These are phyloP conservation scores for Odobenus rosmarus DNA, from an alignment of 2,113 vertebrate genomes.

Conservation along the genomic window DNA sequence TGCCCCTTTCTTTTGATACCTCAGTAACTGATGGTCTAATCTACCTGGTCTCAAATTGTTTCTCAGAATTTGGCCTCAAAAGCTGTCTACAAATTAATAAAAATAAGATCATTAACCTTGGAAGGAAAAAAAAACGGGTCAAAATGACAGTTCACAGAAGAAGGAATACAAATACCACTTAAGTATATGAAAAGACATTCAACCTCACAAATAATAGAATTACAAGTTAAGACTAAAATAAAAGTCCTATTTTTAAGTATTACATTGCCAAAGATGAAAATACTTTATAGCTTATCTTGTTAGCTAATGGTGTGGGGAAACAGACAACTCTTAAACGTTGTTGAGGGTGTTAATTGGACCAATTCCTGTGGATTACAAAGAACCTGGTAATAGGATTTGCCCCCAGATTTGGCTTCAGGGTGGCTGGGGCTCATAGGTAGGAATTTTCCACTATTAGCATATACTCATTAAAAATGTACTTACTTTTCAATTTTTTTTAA, in stretches of 20 bases:
- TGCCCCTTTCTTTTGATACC: not conserved
- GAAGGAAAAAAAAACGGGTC: not conserved
- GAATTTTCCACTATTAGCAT: not conserved
- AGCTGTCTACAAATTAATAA: not conserved
- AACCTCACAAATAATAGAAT: not conserved
- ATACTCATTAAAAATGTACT: not conserved
- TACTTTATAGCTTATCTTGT: not conserved
- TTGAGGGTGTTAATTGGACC: not conserved
- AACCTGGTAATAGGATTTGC: not conserved
- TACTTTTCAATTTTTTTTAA: not conserved
- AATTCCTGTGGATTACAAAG: not conserved
- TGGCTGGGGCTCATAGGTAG: not conserved
- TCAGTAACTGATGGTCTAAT: not conserved
- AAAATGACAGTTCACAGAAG: not conserved
- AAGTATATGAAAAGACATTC: not conserved
- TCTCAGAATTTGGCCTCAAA: not conserved
- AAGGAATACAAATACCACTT: not conserved
- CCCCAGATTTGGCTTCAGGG: not conserved
- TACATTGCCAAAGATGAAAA: slow-evolving; percentile 18
- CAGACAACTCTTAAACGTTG: not conserved
- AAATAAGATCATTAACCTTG: not conserved
- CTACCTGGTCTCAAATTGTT: not conserved
- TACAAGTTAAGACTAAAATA: slow-evolving; percentile 12
- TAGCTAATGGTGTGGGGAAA: not conserved
- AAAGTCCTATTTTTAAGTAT: not conserved